Percentiles rank a stretch among this genome's conserved stretches.
Evolutionary conservation across 2,113 vertebrate genomes (phyloP).

Genomic region (Daboia siamensis): DNA sequence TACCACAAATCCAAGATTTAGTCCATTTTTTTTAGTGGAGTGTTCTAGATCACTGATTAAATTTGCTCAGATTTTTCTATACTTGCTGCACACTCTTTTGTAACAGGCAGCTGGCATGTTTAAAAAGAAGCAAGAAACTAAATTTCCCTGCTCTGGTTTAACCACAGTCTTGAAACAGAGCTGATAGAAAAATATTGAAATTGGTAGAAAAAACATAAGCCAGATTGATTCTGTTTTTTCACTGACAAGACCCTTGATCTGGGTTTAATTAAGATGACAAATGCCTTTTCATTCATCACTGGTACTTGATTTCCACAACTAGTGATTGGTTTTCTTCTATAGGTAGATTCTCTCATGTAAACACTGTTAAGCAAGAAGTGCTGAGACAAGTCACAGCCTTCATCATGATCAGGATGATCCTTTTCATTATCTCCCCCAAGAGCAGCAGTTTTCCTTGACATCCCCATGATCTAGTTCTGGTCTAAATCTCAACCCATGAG

Average conservation of each 20-base stretch:
- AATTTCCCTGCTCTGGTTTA: background rate
- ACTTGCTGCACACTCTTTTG: background rate
- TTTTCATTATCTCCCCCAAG: background rate
- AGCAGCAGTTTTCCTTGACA: background rate
- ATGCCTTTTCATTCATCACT: background rate
- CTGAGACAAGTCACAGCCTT: background rate
- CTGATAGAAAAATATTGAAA: background rate
- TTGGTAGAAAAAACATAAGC: background rate
- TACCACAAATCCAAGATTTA: conserved; percentile 35
- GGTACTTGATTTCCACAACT: background rate
- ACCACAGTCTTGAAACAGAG: fast-evolving
- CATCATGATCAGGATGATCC: background rate
- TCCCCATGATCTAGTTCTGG: background rate
- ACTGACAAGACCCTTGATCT: background rate
- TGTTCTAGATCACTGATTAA: background rate
- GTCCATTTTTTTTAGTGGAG: background rate
- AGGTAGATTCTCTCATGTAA: background rate
- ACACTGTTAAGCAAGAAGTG: background rate
- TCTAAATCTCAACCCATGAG: background rate
- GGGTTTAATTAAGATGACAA: background rate
- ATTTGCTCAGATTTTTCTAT: background rate
- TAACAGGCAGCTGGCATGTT: conserved; percentile 16
- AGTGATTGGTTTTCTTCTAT: background rate
- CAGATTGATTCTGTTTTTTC: background rate
- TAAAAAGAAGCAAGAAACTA: background rate